Evolutionary conservation across 2,113 vertebrate genomes (phyloP).

Genomic region (Zosterops hypoxanthus): DNA sequence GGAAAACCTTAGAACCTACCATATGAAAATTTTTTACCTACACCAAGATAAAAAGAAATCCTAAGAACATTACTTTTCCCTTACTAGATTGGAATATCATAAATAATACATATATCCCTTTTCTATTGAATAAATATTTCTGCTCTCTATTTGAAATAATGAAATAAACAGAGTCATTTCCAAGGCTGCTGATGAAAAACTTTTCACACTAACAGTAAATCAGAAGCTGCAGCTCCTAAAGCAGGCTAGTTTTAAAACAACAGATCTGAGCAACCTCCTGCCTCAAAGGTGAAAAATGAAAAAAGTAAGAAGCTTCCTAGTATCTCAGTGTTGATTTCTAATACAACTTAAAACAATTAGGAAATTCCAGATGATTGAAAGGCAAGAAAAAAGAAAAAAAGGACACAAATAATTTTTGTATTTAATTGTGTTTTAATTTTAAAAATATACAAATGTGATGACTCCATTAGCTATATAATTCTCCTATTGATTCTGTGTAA

Average conservation of each 20-base stretch:
- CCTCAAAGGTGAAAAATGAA: background rate
- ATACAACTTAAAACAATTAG: background rate
- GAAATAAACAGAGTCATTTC: background rate
- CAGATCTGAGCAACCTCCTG: background rate
- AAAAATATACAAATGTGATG: background rate
- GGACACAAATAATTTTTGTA: background rate
- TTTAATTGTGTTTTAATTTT: background rate
- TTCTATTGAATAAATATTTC: constrained; percentile 15
- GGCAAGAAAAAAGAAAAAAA: background rate
- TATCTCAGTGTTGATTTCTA: background rate
- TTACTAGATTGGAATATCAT: background rate
- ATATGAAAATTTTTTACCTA: background rate
- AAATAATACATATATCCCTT: background rate
- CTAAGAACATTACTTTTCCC: background rate
- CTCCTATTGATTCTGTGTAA: background rate
- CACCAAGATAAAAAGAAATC: background rate
- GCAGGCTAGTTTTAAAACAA: background rate
- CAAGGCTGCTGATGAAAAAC: background rate
- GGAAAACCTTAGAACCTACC: background rate
- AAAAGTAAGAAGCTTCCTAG: background rate
- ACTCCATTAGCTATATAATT: background rate
- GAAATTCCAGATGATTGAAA: background rate
- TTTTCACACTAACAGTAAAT: background rate
- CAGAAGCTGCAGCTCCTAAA: background rate
- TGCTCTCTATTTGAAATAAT: background rate